These are phyloP conservation scores for Sebastes matsubarae DNA, from an alignment of 2,797 vertebrate species.

Conservation along the genomic window DNA sequence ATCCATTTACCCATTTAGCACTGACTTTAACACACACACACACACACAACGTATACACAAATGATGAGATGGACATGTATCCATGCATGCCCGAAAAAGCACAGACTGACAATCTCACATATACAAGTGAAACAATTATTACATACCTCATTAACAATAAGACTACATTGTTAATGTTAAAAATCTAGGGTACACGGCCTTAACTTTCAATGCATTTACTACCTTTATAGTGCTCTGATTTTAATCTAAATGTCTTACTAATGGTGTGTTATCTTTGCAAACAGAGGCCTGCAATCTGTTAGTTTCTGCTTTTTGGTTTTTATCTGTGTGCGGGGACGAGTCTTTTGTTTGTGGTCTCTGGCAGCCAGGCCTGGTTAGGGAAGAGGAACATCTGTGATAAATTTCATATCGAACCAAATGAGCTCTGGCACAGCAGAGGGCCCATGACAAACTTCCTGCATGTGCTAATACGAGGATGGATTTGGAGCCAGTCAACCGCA, in stretches of 20 bases:
- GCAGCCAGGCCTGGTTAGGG: constrained; percentile 70
- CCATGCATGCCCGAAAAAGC: not conserved
- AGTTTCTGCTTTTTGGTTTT: constrained; percentile 55
- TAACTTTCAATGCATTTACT: not conserved
- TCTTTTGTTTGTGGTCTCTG: constrained; percentile 72
- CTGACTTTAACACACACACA: constrained; percentile 41
- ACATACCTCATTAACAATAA: not conserved
- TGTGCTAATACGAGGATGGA: constrained; percentile 75
- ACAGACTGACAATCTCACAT: constrained; percentile 2
- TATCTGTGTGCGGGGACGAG: constrained; percentile 54
- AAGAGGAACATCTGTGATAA: constrained; percentile 81
- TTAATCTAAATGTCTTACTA: constrained; percentile 40
- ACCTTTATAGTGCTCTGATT: constrained; percentile 10
- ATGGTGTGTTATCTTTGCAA: constrained; percentile 43
- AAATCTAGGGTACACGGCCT: not conserved
- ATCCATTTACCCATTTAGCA: constrained; percentile 75
- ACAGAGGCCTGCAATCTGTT: constrained; percentile 44
- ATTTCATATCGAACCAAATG: constrained; percentile 80
- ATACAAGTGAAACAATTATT: not conserved
- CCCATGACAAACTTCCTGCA: constrained; percentile 78
- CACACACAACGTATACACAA: constrained; percentile 13
- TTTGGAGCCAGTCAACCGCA: constrained; percentile 67
- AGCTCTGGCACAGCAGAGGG: constrained; percentile 79
- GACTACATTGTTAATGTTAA: not conserved
- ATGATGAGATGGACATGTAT: constrained; percentile 22